Evolutionary conservation across 2,888 invertebrate genomes (phyloP), one percentile per base, ranked within the genome.

Genomic region (Rambutsinella grinnellia): DNA sequence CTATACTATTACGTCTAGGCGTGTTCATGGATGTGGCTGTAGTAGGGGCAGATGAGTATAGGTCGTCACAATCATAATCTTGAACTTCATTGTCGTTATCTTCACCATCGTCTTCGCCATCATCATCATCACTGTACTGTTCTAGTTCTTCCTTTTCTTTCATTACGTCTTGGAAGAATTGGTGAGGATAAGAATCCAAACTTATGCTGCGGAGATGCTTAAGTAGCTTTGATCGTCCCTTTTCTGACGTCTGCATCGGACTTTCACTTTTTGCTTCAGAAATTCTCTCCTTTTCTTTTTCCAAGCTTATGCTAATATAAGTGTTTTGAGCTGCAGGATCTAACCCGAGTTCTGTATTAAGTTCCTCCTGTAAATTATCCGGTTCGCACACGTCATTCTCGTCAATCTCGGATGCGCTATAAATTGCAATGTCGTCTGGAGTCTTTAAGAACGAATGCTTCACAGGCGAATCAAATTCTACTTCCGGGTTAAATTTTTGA

Each of bases 131-230:
- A 13, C 36, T 17, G 44, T 17, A 24, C 15, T 60, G 51, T 5
- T 23, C 68, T n/a, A 27, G 6, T 26, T 61, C 53, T 28, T 24
- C 47, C 36, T 21, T 24, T 17, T 19, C 46, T n/a, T n/a, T n/a
- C n/a, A n/a, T n/a, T 2, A 61, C 27, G 13, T 5, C 5, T 8
- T 47, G 36, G 3, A 66, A 75, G 62, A 47, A 77, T 2, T 65
- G 60, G 61, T 68, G 69, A 0, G 76, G 76, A 49, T 74, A 78
- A 23, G 80, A 80, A 72, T 83, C 82, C 49, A 83, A 77, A 65
- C 82, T 83, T 0, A 80, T 74, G 66, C 82, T 83, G n/a, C 79
- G 71, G 10, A 80, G 66, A 49, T 78, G 71, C 26, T 76, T 69
- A 3, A 79, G 62, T 3, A 54, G 24, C 49, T 71, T 71, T 2